These are phyloP conservation scores for Smutsia gigantea DNA, from an alignment of 2,797 vertebrate species.

Conservation along the genomic window DNA sequence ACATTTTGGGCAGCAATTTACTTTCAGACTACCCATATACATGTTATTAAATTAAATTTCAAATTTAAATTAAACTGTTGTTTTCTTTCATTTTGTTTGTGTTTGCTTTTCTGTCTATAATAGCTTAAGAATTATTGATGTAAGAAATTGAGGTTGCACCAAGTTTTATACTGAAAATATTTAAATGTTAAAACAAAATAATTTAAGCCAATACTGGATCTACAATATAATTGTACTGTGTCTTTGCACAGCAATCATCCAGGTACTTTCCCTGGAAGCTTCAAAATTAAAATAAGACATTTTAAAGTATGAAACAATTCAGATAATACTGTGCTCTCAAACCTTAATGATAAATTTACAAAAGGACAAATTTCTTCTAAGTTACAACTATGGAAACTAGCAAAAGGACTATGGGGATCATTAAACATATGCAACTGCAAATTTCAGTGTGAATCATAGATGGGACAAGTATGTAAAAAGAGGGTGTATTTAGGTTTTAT, in stretches of 20 bases:
- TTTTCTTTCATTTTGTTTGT: not conserved
- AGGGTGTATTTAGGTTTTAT: not conserved
- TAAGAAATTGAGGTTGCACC: not conserved
- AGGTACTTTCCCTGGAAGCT: not conserved
- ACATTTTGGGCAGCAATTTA: not conserved
- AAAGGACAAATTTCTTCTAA: not conserved
- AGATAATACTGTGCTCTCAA: not conserved
- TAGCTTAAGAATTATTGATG: not conserved
- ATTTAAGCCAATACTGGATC: not conserved
- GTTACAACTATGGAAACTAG: not conserved
- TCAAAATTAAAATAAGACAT: not conserved
- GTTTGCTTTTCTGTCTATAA: not conserved
- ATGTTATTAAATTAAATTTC: not conserved
- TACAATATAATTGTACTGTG: not conserved
- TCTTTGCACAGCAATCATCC: not conserved
- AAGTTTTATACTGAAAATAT: not conserved
- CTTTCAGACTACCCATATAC: not conserved
- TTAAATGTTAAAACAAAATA: not conserved
- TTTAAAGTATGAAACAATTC: not conserved
- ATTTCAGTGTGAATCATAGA: not conserved
- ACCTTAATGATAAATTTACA: not conserved
- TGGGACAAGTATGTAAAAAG: not conserved
- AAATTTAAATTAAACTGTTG: not conserved
- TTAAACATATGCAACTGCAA: not conserved
- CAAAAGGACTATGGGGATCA: not conserved